Evolutionary conservation across 2,797 vertebrate genomes (phyloP).

Genomic region (Distichodus sexfasciatus): DNA sequence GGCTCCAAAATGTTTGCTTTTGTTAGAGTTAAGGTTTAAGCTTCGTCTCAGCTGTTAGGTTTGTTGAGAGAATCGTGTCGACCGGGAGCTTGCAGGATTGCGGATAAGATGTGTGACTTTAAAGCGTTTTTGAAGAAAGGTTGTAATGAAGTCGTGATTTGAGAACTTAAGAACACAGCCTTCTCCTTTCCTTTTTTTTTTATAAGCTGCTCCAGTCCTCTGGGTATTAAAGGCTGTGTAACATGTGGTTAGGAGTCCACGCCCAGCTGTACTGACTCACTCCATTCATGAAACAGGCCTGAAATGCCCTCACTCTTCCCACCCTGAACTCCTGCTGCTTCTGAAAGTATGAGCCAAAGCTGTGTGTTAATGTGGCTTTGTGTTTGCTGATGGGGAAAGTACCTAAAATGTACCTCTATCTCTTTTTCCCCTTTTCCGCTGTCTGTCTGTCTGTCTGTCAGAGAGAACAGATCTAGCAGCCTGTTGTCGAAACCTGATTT

Average conservation of each 20-base stretch:
- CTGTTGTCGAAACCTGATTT: too few relatives aligned
- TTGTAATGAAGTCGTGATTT: background rate
- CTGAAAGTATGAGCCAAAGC: background rate
- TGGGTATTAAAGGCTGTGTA: background rate
- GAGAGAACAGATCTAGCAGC: too few relatives aligned
- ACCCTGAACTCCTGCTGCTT: background rate
- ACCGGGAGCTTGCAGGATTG: background rate
- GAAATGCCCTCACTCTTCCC: background rate
- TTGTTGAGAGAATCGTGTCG: background rate
- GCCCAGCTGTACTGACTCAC: constrained; percentile 8
- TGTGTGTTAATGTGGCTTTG: constrained; percentile 1
- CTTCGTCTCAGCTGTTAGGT: constrained; percentile 55
- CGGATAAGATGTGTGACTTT: background rate
- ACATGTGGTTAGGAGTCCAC: constrained; percentile 20
- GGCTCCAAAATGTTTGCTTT: constrained; percentile 54
- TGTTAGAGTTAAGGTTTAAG: constrained; percentile 71
- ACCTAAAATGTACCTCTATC: constrained; percentile 2
- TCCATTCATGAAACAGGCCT: constrained; percentile 15
- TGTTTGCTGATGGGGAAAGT: constrained; percentile 29
- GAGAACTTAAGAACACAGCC: too few relatives aligned
- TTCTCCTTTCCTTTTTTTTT: background rate
- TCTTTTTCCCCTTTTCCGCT: too few relatives aligned
- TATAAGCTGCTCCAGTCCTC: background rate
- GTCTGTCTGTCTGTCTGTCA: too few relatives aligned
- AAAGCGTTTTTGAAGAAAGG: background rate